phyloP scores from a whole-genome alignment of 2,113 vertebrate genomes.

The Hypocryptadius cinnamomeus region DNA sequence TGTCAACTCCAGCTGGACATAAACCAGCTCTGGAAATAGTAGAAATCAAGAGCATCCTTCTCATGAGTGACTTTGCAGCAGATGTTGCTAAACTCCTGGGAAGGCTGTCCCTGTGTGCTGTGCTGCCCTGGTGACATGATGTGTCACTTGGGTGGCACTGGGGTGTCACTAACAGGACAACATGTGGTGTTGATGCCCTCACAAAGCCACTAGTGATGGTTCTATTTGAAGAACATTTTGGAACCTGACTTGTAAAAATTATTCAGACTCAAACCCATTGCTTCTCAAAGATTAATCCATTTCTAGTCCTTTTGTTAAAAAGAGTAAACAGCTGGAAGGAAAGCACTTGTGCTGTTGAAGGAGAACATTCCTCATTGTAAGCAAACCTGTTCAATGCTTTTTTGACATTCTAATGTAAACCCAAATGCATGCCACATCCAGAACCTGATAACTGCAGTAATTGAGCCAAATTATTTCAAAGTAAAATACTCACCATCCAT shows the following conservation, averaged over 20 bases:
- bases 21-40: not conserved
- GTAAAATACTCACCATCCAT: slow-evolving; percentile 72
- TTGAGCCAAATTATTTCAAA: slow-evolving; percentile 29
- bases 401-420: slow-evolving; percentile 28
- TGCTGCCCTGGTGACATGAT: not conserved
- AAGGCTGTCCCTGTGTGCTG: not conserved
- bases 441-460: slow-evolving; percentile 22
- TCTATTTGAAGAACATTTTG: not conserved
- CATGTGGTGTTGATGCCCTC: not conserved
- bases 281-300: not conserved
- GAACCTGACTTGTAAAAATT: not conserved
- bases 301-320: slow-evolving; percentile 6
- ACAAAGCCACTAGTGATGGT: not conserved
- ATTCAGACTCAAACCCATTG: not conserved
- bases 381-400: not conserved
- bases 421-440: slow-evolving; percentile 10
- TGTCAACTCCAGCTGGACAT: not conserved
- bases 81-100: not conserved
- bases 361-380: slow-evolving; percentile 27
- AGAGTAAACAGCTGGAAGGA: not conserved
- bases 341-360: not conserved
- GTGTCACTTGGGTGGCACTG: not conserved
- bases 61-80: not conserved
- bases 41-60: not conserved
- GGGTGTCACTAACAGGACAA: rapidly evolving